Percentiles rank a stretch among this genome's conserved stretches.
These are phyloP conservation scores for Lagria hirta DNA, from an alignment of 2,888 invertebrate genomes.

Conservation along the genomic window DNA sequence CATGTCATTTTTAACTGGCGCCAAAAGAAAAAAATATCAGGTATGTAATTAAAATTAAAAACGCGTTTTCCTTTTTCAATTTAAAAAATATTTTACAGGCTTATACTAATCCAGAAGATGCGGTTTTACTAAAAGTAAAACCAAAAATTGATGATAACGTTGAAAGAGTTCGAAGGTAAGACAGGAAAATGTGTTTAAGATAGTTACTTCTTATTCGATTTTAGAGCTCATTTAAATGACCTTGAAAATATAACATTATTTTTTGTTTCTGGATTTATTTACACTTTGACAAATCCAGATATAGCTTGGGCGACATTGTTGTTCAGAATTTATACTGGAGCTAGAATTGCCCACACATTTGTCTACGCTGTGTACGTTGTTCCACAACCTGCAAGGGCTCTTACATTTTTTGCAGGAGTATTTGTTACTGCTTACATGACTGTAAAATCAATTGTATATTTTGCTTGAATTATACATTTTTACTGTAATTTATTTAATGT, in stretches of 20 bases:
- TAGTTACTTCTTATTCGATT: conserved; percentile 6
- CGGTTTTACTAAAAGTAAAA: conserved; percentile 39
- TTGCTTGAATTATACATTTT: too few species aligned
- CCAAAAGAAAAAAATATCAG: too few species aligned
- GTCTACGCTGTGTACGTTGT: conserved; percentile 64
- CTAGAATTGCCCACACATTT: conserved; percentile 63
- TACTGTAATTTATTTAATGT: too few species aligned
- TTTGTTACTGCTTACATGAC: conserved; percentile 39
- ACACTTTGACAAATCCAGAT: conserved; percentile 62
- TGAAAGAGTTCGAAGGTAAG: conserved; percentile 54
- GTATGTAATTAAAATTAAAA: too few species aligned
- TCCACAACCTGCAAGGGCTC: conserved; percentile 57
- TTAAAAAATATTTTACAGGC: conserved; percentile 54
- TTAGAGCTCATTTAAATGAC: conserved; percentile 71
- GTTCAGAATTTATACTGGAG: conserved; percentile 59
- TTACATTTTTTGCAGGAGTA: conserved; percentile 35
- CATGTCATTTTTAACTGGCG: too few species aligned
- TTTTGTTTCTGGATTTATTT: conserved; percentile 63
- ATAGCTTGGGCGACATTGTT: conserved; percentile 56
- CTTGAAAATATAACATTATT: conserved; percentile 71
- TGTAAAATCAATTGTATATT: conserved; percentile 4
- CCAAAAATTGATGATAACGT: conserved; percentile 51
- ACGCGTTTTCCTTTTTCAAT: too few species aligned
- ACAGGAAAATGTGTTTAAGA: too few species aligned
- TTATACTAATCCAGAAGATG: conserved; percentile 57